These are phyloP conservation scores for Hydrozoanthus tunicans DNA, from an alignment of 64 coral and sea anemone genomes.

Conservation along the genomic window DNA sequence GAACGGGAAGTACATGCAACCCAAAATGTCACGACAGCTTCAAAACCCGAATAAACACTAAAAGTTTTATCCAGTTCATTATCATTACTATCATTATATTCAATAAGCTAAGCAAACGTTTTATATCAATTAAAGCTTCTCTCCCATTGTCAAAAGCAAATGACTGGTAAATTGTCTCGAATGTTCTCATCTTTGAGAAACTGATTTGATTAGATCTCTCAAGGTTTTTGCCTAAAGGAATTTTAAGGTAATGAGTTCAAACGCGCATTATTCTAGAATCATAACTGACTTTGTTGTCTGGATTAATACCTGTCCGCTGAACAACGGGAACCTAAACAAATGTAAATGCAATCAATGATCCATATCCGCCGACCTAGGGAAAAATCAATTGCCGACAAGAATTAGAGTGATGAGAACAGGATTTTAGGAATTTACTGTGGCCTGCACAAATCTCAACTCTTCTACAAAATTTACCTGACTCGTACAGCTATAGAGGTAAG, in stretches of 20 bases:
- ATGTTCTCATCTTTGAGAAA: neutral
- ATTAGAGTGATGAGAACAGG: neutral
- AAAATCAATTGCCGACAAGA: neutral
- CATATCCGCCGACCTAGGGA: neutral
- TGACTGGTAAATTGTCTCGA: neutral
- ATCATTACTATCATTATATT: neutral
- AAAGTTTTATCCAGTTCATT: neutral
- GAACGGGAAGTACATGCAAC: too few species aligned
- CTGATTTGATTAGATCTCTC: neutral
- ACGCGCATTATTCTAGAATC: neutral
- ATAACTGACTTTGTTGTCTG: neutral
- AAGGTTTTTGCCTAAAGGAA: neutral
- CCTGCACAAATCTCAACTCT: neutral
- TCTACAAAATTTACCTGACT: neutral
- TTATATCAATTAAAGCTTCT: neutral
- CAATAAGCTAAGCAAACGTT: neutral
- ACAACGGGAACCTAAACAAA: conserved; percentile 6
- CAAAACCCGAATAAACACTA: neutral
- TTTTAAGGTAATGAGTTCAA: neutral
- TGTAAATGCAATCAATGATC: neutral
- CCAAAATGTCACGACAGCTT: too few species aligned
- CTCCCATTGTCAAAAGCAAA: neutral
- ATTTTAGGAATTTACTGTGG: neutral
- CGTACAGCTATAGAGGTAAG: neutral
- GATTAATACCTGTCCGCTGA: neutral